Base-by-base conservation (phyloP, 1,140 invertebrate species). In the Penaeus chinensis region DNA sequence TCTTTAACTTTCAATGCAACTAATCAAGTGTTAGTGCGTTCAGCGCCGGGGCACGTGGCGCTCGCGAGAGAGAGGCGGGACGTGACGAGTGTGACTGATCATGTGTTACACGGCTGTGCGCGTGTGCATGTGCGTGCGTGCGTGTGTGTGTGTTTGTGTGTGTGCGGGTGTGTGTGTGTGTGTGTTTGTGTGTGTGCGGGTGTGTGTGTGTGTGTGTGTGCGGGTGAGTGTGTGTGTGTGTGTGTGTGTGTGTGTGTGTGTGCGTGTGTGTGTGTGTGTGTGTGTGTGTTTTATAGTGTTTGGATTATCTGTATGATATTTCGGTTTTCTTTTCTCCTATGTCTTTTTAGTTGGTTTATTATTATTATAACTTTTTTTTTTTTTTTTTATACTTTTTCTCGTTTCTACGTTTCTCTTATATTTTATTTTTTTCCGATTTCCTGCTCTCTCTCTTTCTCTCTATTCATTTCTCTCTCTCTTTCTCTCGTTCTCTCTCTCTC, bases 121-220 rank as follows among this genome's bases (percentile, higher is more conserved):
- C 42, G 71, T 77, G 74, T 77, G 74, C 42, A n/a, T 77, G 74
- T 77, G 74, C 42, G 74, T 77, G 32, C 24, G 74, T 77, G 32
- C 18, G 32, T 37, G 74, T 77, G 74, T 77, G 74, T 10, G 1
- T 77, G 74, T 47, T 0, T 77, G 74, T n/a, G 32, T 77, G 22
- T 8, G 18, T 77, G 74, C 11, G 74, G 1, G 74, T 32, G 24
- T 77, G 74, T 77, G 74, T 24, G 74, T 77, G 74, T 77, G 18
- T n/a, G 74, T 77, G 24, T 77, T 2, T 77, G 74, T 77, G 32
- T 77, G 24, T 77, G 74, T 77, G 13, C 27, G 24, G 7, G 74
- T 77, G 74, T 24, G 74, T 77, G 74, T 77, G 18, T 77, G 20
- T n/a, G 22, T 16, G 32, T 10, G 71, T 77, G 74, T 77, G 74